Percentiles rank a stretch among this genome's conserved stretches.
Conservation (phyloP, 2,113 vertebrate genomes). For the Cervus canadensis region DNA sequence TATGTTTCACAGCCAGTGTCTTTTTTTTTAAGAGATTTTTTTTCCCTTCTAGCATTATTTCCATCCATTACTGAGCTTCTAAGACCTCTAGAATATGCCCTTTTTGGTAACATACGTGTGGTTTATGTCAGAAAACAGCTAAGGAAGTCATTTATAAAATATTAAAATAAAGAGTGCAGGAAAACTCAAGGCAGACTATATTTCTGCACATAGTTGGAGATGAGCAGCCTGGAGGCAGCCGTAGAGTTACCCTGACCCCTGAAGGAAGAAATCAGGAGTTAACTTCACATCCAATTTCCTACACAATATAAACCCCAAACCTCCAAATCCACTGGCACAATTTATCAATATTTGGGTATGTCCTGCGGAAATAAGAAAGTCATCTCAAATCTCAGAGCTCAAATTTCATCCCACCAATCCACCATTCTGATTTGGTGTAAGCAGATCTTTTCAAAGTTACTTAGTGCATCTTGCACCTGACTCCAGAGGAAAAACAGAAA, state of each 20-base stretch:
- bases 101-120: slow-evolving; percentile 48
- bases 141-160: slow-evolving; percentile 62
- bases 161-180: background rate
- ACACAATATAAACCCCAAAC: slow-evolving; percentile 75
- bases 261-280: slow-evolving; percentile 85
- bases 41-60: slow-evolving; percentile 41
- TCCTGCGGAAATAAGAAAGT: slow-evolving; percentile 71
- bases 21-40: background rate
- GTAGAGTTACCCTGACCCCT: slow-evolving; percentile 87
- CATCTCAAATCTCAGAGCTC: slow-evolving; percentile 53
- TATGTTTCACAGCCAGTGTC: slow-evolving; percentile 36
- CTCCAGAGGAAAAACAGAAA: slow-evolving; percentile 38
- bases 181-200: slow-evolving; percentile 45
- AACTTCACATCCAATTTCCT: slow-evolving; percentile 76
- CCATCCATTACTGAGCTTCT: slow-evolving; percentile 39
- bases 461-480: slow-evolving; percentile 47
- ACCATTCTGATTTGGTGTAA: slow-evolving; percentile 28
- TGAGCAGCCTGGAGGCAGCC: slow-evolving; percentile 74
- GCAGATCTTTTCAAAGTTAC: slow-evolving; percentile 70
- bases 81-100: slow-evolving; percentile 48
- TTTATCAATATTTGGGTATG: slow-evolving; percentile 63
- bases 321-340: slow-evolving; percentile 72
- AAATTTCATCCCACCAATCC: slow-evolving; percentile 7
- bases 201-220: slow-evolving; percentile 74
- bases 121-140: slow-evolving; percentile 42